A percentile compares a stretch with the other conserved stretches of the same genome.
Conservation (phyloP, 1,140 invertebrate genomes). For the Glomeris maerens region DNA sequence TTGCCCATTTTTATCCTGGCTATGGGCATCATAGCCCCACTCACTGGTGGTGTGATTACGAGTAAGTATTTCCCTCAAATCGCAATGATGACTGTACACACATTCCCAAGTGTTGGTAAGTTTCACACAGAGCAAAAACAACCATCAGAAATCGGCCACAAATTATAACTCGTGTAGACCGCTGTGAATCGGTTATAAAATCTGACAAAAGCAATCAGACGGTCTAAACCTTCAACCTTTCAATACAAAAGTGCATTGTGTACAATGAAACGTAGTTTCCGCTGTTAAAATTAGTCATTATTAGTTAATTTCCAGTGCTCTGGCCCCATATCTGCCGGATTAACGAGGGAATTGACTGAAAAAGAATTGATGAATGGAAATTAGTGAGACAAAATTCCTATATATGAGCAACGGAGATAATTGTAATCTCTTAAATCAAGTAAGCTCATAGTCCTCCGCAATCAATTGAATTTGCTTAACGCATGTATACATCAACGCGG, state of each 20-base stretch:
- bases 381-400: no score
- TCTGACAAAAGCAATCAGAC: neutral
- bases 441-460: no score
- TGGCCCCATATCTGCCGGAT: no score
- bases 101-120: neutral
- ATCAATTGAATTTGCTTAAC: no score
- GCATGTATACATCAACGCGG: no score
- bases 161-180: slow-evolving; percentile 4
- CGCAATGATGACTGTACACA: neutral
- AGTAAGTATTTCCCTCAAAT: slow-evolving; percentile 34
- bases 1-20: slow-evolving; percentile 72
- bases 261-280: no score
- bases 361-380: no score
- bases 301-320: no score
- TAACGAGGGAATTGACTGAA: no score
- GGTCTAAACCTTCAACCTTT: neutral
- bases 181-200: neutral
- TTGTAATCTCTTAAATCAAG: no score
- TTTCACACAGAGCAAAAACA: slow-evolving; percentile 3
- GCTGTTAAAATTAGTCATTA: no score
- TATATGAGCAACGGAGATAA: no score
- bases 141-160: neutral
- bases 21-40: slow-evolving; percentile 71
- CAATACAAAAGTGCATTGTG: neutral
- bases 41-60: slow-evolving; percentile 72